These are phyloP conservation scores for Synanthedon myopaeformis DNA, from an alignment of 2,888 invertebrate genomes.

Conservation along the genomic window DNA sequence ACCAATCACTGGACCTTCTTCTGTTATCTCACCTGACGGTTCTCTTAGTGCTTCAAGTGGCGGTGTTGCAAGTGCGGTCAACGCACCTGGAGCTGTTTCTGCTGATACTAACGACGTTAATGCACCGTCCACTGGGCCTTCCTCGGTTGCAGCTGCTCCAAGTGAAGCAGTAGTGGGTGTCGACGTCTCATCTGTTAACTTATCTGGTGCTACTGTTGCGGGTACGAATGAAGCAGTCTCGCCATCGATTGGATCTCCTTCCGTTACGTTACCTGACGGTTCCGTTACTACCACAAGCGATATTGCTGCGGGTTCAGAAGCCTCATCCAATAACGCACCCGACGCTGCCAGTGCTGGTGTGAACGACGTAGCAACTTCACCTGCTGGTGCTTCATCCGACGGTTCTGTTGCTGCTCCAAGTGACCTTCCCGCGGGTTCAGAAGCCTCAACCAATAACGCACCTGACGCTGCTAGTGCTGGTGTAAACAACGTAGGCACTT, in stretches of 20 bases:
- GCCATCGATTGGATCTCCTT: background rate
- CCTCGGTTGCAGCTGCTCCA: conserved; percentile 1
- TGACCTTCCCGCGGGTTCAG: too few species aligned
- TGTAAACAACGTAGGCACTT: background rate
- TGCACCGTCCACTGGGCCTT: conserved; percentile 1
- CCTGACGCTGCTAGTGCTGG: too few species aligned
- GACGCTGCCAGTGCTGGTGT: background rate
- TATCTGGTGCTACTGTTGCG: background rate
- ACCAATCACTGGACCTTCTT: background rate
- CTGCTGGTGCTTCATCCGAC: background rate
- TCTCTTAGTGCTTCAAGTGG: background rate
- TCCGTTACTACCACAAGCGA: background rate
- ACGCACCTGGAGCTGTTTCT: background rate
- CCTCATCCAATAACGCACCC: background rate
- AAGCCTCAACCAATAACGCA: too few species aligned
- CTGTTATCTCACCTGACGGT: background rate
- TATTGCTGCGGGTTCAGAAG: background rate
- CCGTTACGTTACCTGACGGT: background rate
- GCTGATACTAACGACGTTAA: conserved; percentile 1
- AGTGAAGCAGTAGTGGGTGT: background rate
- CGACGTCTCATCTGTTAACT: background rate
- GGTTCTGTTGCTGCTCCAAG: background rate
- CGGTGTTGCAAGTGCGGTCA: background rate
- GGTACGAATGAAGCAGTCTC: background rate
- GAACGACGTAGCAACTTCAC: background rate